Evolutionary conservation across 2,888 invertebrate species (phyloP), one percentile per base, ranked within the genome.

Genomic region (Calameuta pallipes): DNA sequence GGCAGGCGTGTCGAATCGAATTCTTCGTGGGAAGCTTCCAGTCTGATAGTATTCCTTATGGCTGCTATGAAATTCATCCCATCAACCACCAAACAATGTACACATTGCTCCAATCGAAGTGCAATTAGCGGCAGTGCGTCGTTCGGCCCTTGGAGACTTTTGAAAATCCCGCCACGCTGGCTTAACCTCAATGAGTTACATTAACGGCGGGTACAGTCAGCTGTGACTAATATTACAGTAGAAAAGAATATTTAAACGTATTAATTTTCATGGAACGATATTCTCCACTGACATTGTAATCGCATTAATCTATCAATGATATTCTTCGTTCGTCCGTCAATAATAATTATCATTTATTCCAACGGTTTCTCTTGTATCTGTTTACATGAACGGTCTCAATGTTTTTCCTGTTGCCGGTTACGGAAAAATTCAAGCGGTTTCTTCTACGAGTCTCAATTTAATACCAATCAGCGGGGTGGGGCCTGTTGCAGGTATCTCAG

Each of bases 11-110:
- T 85, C 85, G 80, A 84, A 88, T 87, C 83, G 79, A 84, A 89
- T 87, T 86, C 85, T 86, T 87, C 87, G 85, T 87, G 88, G 86
- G 88, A 88, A 89, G 83, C 74, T 74, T 34, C 80, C 41, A 74
- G 71, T 33, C 31, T 13, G 34, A 13, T 23, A 31, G 13, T 71
- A 71, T 71, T 31, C 31, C 34, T 71, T 71, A 71, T 71, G 71
- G 31, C 71, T 70, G 36, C 35, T 76, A 34, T 36, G 77, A 78
- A 79, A 80, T 79, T 34, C 73, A 73, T 41, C 69, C 75, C 69
- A 74, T 36, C 76, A 76, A 70, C 79, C 74, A 75, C 78, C 75
- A 77, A 79, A 78, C 80, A 83, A 82, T 82, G 76, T 76, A 74
- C 6, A 41, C 80, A 78, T 79, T 75, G 77, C 69, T 31, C 12